Conservation (phyloP, 2,797 vertebrate genomes). For the Trachops cirrhosus region DNA sequence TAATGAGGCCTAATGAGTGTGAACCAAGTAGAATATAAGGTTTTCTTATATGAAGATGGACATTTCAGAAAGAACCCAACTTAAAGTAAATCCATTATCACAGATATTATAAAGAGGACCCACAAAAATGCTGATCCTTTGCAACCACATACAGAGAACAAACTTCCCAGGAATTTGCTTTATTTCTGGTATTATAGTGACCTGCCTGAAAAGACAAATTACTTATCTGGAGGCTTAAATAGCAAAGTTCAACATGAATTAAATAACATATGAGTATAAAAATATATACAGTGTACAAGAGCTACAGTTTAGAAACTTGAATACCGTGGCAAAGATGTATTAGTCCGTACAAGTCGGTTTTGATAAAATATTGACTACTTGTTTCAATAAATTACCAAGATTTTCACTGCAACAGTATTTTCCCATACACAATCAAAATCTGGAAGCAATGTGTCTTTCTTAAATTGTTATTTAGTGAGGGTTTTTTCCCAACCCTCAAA, state of each 20-base stretch:
- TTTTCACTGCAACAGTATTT: slow-evolving; percentile 75
- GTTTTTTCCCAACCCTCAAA: slow-evolving; percentile 49
- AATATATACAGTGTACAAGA: slow-evolving; percentile 78
- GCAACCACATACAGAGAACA: slow-evolving; percentile 70
- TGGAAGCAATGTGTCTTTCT: slow-evolving; percentile 52
- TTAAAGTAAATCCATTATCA: slow-evolving; percentile 47
- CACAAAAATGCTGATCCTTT: slow-evolving; percentile 76
- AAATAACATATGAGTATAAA: slow-evolving; percentile 63
- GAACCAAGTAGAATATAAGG: slow-evolving; percentile 74
- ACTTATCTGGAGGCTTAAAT: slow-evolving; percentile 62
- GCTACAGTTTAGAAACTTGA: slow-evolving; percentile 79
- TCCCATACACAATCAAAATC: slow-evolving; percentile 70
- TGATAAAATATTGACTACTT: slow-evolving; percentile 75
- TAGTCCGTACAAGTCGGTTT: slow-evolving; percentile 81
- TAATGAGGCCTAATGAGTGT: slow-evolving; percentile 63
- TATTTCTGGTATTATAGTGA: background rate
- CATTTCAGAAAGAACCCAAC: slow-evolving; percentile 54
- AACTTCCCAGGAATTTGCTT: slow-evolving; percentile 46
- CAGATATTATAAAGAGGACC: slow-evolving; percentile 46
- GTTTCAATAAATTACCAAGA: slow-evolving; percentile 78
- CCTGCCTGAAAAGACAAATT: slow-evolving; percentile 33
- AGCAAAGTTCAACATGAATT: slow-evolving; percentile 61
- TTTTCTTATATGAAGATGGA: slow-evolving; percentile 50
- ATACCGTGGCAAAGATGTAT: slow-evolving; percentile 83
- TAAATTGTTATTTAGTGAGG: slow-evolving; percentile 61